Percentiles rank a stretch among this genome's conserved stretches.
Conservation (phyloP, 2,888 invertebrate genomes). For the Nysson spinosus region DNA sequence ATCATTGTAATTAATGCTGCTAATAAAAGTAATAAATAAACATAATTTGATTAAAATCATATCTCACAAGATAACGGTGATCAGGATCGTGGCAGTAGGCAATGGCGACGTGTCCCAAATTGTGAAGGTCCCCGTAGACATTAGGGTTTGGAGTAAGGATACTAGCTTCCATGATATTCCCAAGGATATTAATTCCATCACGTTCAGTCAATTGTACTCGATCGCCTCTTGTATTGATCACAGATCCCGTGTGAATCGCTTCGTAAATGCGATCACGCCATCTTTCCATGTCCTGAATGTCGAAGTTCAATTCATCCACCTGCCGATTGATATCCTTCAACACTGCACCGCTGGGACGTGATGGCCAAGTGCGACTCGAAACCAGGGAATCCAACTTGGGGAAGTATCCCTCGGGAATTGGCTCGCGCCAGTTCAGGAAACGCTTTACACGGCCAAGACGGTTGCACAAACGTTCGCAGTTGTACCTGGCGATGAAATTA, state of each 20-base stretch:
- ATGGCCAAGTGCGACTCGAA: slow-evolving; percentile 87
- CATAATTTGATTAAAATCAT: no score
- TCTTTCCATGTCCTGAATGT: slow-evolving; percentile 85
- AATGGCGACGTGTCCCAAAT: slow-evolving; percentile 88
- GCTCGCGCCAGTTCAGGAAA: slow-evolving; percentile 83
- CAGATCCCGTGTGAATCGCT: slow-evolving; percentile 83
- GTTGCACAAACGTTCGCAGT: slow-evolving; percentile 87
- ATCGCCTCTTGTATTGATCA: slow-evolving; percentile 81
- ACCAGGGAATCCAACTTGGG: slow-evolving; percentile 89
- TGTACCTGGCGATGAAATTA: slow-evolving; percentile 81
- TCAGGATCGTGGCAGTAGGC: slow-evolving; percentile 90
- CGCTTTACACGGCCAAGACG: slow-evolving; percentile 82
- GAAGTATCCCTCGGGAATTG: slow-evolving; percentile 89
- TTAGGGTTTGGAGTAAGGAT: slow-evolving; percentile 84
- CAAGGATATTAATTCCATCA: slow-evolving; percentile 87
- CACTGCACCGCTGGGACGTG: slow-evolving; percentile 81
- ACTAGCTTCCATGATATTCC: slow-evolving; percentile 87
- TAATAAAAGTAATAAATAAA: no score
- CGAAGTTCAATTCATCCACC: slow-evolving; percentile 83
- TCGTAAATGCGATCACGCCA: slow-evolving; percentile 87
- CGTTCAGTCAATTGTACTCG: slow-evolving; percentile 81
- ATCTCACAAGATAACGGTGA: slow-evolving; percentile 83
- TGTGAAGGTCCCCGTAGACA: slow-evolving; percentile 89
- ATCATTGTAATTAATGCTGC: no score
- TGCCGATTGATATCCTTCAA: slow-evolving; percentile 83